These are phyloP conservation scores for Drosophila hydei DNA, from an alignment of 1,140 invertebrate genomes.

Conservation along the genomic window DNA sequence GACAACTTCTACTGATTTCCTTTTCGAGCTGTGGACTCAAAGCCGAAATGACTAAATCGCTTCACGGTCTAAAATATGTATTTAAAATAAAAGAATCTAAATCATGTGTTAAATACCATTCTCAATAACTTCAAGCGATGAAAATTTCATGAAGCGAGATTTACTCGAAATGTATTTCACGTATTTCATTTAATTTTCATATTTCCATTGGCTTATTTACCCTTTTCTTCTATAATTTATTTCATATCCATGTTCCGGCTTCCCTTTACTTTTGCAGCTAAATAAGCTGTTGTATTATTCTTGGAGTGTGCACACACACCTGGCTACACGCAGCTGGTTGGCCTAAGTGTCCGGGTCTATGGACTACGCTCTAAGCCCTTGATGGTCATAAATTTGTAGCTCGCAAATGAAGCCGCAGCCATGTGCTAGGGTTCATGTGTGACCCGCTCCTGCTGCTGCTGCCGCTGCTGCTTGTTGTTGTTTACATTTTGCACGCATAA, in stretches of 20 bases:
- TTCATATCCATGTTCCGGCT: background rate
- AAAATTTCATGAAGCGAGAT: background rate
- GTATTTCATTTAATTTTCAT: constrained; percentile 12
- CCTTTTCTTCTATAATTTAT: constrained; percentile 17
- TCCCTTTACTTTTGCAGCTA: constrained; percentile 10
- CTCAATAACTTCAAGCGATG: background rate
- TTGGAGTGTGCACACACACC: constrained; percentile 1
- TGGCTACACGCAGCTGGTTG: background rate
- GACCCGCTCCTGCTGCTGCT: constrained; percentile 33
- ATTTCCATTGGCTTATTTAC: background rate
- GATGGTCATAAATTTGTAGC: constrained; percentile 58
- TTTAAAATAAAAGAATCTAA: too few species aligned
- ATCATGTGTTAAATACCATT: too few species aligned
- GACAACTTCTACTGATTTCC: too few species aligned
- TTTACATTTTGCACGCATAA: constrained; percentile 68
- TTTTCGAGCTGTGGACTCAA: too few species aligned
- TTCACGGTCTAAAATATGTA: too few species aligned
- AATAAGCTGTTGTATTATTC: constrained; percentile 1
- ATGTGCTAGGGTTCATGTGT: too few species aligned
- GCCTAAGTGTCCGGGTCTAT: constrained; percentile 9
- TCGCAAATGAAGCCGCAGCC: constrained; percentile 59
- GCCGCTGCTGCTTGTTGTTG: constrained; percentile 46
- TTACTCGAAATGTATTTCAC: background rate
- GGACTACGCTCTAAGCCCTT: constrained; percentile 19
- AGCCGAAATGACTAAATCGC: too few species aligned